Percentiles rank a stretch among this genome's conserved stretches.
Evolutionary conservation across 2,888 invertebrate species (phyloP).

Genomic region (Incurvaria masculella): DNA sequence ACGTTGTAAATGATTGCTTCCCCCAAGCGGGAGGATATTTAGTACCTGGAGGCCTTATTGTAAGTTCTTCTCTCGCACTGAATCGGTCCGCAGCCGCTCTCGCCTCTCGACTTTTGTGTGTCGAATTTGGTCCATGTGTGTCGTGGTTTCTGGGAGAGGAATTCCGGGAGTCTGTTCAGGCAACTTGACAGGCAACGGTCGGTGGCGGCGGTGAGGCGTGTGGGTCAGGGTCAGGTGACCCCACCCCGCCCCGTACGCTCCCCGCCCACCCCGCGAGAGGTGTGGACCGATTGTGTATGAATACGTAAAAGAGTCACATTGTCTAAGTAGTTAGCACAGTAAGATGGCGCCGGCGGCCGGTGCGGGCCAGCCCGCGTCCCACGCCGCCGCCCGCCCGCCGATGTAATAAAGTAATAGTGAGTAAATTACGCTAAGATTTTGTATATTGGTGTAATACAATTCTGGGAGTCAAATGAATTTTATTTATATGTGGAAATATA

Average conservation of each 20-base stretch:
- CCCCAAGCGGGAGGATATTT: neutral
- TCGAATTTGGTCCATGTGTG: neutral
- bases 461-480: conserved; percentile 51
- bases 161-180: too few species aligned
- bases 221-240: too few species aligned
- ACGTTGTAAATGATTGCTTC: too few species aligned
- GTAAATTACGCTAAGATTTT: conserved; percentile 20
- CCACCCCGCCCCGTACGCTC: too few species aligned
- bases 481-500: conserved; percentile 54
- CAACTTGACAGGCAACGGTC: too few species aligned
- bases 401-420: neutral
- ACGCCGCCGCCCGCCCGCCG: neutral
- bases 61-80: neutral
- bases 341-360: neutral
- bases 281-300: too few species aligned
- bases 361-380: neutral
- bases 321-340: neutral
- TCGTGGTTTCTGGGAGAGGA: too few species aligned
- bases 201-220: too few species aligned
- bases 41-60: neutral
- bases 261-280: too few species aligned
- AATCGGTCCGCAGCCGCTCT: neutral
- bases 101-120: neutral
- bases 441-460: conserved; percentile 42
- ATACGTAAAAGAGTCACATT: neutral